Conservation (phyloP, 2,113 vertebrate genomes). For the Prinia subflava region DNA sequence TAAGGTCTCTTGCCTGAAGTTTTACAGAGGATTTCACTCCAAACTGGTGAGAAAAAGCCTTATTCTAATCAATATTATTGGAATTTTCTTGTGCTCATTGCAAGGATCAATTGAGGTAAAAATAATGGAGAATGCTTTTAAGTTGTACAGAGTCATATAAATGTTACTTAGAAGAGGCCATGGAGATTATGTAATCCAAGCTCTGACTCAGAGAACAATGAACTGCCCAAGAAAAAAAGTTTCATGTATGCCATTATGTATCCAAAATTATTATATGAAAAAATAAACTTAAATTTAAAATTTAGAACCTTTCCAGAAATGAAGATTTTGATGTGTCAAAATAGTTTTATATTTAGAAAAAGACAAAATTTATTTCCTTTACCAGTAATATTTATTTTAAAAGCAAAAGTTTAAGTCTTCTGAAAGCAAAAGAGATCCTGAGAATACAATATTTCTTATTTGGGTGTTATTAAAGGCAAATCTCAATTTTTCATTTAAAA, state of each 20-base stretch:
- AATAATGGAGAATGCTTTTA: not conserved
- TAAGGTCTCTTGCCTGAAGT: not conserved
- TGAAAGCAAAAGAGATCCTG: not conserved
- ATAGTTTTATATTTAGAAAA: not conserved
- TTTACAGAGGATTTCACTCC: not conserved
- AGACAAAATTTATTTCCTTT: not conserved
- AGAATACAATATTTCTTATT: not conserved
- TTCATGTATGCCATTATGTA: not conserved
- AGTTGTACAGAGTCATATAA: not conserved
- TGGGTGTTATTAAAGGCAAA: not conserved
- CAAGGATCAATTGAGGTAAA: not conserved
- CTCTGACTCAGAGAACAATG: not conserved
- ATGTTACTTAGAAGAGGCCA: rapidly evolving
- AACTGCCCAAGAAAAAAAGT: not conserved
- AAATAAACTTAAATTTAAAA: not conserved
- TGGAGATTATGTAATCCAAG: not conserved
- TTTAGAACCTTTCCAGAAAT: not conserved
- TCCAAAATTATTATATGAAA: not conserved
- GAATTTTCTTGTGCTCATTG: not conserved
- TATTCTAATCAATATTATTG: not conserved
- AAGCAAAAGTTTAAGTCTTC: not conserved
- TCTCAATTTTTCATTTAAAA: not conserved
- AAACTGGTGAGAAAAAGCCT: not conserved
- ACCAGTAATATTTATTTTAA: not conserved
- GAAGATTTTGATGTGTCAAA: not conserved